Conservation (phyloP, 2,113 vertebrate genomes). For the Benitochromis conjunctus region DNA sequence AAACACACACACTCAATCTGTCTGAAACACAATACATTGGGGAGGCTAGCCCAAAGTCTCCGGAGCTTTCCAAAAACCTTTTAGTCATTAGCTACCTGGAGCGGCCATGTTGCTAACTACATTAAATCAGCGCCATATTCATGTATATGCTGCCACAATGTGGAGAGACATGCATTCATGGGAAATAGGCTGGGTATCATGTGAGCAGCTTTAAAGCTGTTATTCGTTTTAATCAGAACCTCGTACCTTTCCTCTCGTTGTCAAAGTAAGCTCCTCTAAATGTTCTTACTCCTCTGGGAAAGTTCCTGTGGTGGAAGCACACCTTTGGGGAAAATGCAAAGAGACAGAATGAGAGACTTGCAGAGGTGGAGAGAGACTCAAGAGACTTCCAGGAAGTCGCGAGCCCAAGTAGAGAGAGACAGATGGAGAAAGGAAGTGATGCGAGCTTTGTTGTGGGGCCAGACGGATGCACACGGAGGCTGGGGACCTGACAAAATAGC, state of each 20-base stretch:
- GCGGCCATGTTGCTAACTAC: neutral
- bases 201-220: neutral
- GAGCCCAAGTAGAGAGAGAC: neutral
- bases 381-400: neutral
- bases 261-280: neutral
- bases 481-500: neutral
- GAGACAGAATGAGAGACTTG: neutral
- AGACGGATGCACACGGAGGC: neutral
- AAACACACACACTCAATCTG: neutral
- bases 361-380: neutral
- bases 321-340: neutral
- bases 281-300: neutral
- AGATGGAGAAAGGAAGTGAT: neutral
- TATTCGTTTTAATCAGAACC: neutral
- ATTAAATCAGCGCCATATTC: neutral
- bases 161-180: neutral
- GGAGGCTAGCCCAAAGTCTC: neutral
- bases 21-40: neutral
- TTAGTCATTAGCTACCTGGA: neutral
- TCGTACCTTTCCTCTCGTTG: neutral
- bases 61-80: neutral
- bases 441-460: neutral
- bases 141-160: neutral
- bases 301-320: neutral
- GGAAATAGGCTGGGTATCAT: neutral